These are phyloP conservation scores for Ageneiosus marmoratus DNA, from an alignment of 2,113 vertebrate genomes.

Conservation along the genomic window DNA sequence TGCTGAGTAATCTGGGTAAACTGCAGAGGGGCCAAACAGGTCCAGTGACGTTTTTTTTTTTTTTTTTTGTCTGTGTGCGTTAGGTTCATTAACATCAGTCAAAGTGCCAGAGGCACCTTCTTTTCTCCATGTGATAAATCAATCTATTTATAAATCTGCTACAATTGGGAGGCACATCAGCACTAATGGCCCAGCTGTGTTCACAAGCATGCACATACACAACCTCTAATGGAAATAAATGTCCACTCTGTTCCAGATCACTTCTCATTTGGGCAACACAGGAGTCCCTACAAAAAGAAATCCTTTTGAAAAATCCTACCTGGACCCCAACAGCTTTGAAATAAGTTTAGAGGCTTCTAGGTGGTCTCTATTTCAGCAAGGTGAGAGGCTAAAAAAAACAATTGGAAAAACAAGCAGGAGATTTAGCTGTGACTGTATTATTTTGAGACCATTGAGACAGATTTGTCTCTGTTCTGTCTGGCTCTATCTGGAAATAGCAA, in stretches of 20 bases:
- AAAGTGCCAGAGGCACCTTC: slow-evolving; percentile 15
- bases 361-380: slow-evolving; percentile 41
- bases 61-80: slow-evolving; percentile 26
- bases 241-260: slow-evolving; percentile 22
- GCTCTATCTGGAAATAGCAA: slow-evolving; percentile 15
- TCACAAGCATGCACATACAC: slow-evolving; percentile 7
- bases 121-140: slow-evolving; percentile 20
- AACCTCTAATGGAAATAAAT: slow-evolving; percentile 29
- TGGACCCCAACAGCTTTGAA: neutral
- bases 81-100: slow-evolving; percentile 26
- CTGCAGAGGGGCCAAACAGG: slow-evolving; percentile 12
- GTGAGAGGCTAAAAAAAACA: slow-evolving; percentile 27
- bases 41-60: slow-evolving; percentile 1
- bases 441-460: slow-evolving; percentile 31
- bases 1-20: slow-evolving; percentile 36
- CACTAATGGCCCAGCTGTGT: slow-evolving; percentile 17
- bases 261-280: slow-evolving; percentile 26
- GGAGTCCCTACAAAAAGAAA: slow-evolving; percentile 1
- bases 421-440: slow-evolving; percentile 9
- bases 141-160: slow-evolving; percentile 45
- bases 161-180: slow-evolving; percentile 15
- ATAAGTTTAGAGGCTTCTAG: slow-evolving; percentile 13
- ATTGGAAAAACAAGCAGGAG: slow-evolving; percentile 24
- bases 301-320: slow-evolving; percentile 30
- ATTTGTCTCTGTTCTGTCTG: slow-evolving; percentile 27